Evolutionary conservation across 2,888 invertebrate genomes (phyloP).

Genomic region (Cyaniris semiargus): DNA sequence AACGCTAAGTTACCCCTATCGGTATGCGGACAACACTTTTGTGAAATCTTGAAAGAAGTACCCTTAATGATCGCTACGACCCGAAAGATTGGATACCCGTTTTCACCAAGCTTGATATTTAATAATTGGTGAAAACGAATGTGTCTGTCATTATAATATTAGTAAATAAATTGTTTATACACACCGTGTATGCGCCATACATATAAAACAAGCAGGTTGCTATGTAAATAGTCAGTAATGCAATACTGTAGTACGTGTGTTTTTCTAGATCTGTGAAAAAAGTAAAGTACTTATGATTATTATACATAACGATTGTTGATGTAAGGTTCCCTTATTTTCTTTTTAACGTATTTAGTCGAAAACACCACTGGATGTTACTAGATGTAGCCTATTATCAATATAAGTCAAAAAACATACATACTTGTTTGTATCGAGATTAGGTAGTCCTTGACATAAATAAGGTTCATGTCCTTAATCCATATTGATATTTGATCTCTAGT

Average conservation of each 20-base stretch:
- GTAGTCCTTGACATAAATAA: slow-evolving; percentile 57
- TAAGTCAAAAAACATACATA: slow-evolving; percentile 38
- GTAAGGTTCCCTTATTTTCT: too few relatives aligned
- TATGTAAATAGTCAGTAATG: slow-evolving; percentile 56
- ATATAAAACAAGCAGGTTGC: slow-evolving; percentile 56
- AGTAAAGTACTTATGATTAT: background rate
- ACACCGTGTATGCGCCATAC: slow-evolving; percentile 69
- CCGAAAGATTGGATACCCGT: too few relatives aligned
- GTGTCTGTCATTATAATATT: too few relatives aligned
- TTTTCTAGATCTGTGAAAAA: slow-evolving; percentile 62
- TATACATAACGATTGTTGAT: background rate
- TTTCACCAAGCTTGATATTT: too few relatives aligned
- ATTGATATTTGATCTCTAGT: slow-evolving; percentile 50
- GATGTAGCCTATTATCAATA: too few relatives aligned
- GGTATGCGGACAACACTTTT: too few relatives aligned
- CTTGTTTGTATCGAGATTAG: slow-evolving; percentile 56
- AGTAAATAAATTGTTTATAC: slow-evolving; percentile 38
- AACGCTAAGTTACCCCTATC: too few relatives aligned
- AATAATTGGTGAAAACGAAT: too few relatives aligned
- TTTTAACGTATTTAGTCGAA: too few relatives aligned
- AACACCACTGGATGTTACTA: too few relatives aligned
- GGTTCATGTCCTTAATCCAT: slow-evolving; percentile 53
- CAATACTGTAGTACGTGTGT: slow-evolving; percentile 53
- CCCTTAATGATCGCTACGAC: too few relatives aligned
- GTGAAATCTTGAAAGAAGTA: too few relatives aligned